phyloP scores from a whole-genome alignment of 2,797 vertebrate species.

The Myotis pilosus region DNA sequence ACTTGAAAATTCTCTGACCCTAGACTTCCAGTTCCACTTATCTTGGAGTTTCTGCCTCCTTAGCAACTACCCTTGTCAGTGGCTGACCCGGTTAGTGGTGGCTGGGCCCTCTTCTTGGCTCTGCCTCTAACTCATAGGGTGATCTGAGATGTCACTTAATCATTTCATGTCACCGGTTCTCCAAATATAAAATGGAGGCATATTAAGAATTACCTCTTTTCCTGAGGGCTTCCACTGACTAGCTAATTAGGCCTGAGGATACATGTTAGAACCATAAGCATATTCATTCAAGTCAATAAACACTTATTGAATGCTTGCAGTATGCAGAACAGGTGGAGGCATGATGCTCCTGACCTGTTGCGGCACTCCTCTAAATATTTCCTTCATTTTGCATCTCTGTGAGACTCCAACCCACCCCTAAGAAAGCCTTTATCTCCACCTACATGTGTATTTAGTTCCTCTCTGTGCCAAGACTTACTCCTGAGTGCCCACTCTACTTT shows the following conservation, averaged over 20 bases:
- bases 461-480: not conserved
- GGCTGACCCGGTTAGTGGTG: not conserved
- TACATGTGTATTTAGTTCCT: not conserved
- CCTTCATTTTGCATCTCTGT: not conserved
- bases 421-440: not conserved
- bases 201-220: not conserved
- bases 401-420: not conserved
- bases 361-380: not conserved
- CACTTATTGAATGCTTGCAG: not conserved
- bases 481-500: not conserved
- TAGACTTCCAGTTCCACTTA: not conserved
- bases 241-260: constrained; percentile 26
- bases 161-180: not conserved
- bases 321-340: not conserved
- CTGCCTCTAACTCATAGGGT: not conserved
- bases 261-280: not conserved
- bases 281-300: constrained; percentile 18
- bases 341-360: not conserved
- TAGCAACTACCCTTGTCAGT: not conserved
- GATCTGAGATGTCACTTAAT: not conserved
- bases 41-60: not conserved
- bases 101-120: not conserved
- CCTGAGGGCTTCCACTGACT: not conserved
- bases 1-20: constrained; percentile 4
- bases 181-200: not conserved